Conservation (phyloP, 2,113 vertebrate species). For the Gasterosteus aculeatus region DNA sequence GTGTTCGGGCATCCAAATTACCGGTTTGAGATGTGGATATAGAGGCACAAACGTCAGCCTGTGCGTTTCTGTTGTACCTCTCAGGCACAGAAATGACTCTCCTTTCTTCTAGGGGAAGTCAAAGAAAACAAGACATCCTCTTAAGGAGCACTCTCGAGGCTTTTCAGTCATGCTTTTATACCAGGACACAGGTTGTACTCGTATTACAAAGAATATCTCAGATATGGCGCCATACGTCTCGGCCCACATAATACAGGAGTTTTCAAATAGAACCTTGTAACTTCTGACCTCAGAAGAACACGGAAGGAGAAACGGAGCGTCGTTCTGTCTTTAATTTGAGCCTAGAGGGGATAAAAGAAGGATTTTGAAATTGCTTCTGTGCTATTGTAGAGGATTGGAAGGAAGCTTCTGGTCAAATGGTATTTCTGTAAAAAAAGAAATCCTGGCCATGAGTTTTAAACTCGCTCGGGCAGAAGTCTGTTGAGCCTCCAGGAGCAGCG, state of each 20-base stretch:
- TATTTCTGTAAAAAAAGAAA: constrained; percentile 44
- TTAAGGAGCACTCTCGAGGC: constrained; percentile 11
- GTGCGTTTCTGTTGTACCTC: constrained; percentile 31
- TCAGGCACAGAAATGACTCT: constrained; percentile 18
- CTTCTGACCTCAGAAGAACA: constrained; percentile 38
- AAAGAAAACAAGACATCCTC: constrained; percentile 5
- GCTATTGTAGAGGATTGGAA: constrained; percentile 41
- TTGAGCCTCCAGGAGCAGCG: constrained; percentile 3
- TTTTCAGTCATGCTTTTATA: constrained; percentile 21
- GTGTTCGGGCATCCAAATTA: constrained; percentile 54
- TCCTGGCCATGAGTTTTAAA: constrained; percentile 36
- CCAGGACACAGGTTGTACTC: background rate
- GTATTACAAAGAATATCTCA: background rate
- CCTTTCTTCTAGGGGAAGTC: constrained; percentile 5
- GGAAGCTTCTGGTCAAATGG: constrained; percentile 34
- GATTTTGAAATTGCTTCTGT: constrained; percentile 38
- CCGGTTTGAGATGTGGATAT: constrained; percentile 58
- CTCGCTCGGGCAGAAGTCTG: constrained; percentile 20
- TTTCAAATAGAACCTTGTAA: constrained; percentile 59
- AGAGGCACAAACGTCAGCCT: constrained; percentile 46
- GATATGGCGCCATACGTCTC: constrained; percentile 23
- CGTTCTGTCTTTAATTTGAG: constrained; percentile 52
- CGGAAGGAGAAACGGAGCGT: constrained; percentile 35
- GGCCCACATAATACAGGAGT: constrained; percentile 52
- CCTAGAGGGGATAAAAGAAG: constrained; percentile 36